These are phyloP conservation scores for Alviniconcha marisindica DNA, from an alignment of 1,140 invertebrate species.

Conservation along the genomic window DNA sequence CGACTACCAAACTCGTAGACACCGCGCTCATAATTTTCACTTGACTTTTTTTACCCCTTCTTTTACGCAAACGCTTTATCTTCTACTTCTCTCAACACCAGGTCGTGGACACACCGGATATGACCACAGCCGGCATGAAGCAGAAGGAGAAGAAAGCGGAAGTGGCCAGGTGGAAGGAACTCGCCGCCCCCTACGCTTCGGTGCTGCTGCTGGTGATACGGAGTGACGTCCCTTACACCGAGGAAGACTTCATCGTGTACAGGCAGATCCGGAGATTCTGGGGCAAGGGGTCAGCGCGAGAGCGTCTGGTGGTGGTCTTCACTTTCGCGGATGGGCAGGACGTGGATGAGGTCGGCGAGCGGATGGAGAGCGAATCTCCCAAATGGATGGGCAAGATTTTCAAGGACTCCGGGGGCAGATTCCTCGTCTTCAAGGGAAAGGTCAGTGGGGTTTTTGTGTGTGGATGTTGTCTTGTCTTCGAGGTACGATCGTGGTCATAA, in stretches of 20 bases:
- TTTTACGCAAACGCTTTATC: too few species aligned
- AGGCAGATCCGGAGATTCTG: background rate
- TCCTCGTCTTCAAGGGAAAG: conserved; percentile 1
- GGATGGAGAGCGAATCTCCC: background rate
- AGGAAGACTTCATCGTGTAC: background rate
- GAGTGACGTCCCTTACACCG: background rate
- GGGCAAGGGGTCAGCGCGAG: too few species aligned
- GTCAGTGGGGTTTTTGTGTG: too few species aligned
- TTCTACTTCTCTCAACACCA: too few species aligned
- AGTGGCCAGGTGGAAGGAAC: background rate
- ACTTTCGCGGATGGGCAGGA: background rate
- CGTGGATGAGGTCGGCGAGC: background rate
- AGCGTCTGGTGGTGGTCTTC: background rate
- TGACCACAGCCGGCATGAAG: background rate
- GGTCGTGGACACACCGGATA: background rate
- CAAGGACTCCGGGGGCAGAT: background rate
- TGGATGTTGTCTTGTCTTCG: too few species aligned
- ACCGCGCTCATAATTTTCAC: too few species aligned
- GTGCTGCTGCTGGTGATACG: background rate
- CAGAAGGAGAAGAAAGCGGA: background rate
- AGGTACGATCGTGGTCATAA: too few species aligned
- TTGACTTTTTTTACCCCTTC: too few species aligned
- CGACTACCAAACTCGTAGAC: too few species aligned
- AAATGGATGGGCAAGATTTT: conserved; percentile 7
- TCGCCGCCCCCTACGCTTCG: background rate